Percentiles rank a stretch among this genome's conserved stretches.
Conservation (phyloP, 2,888 invertebrate species). For the Adelognathus sp. region DNA sequence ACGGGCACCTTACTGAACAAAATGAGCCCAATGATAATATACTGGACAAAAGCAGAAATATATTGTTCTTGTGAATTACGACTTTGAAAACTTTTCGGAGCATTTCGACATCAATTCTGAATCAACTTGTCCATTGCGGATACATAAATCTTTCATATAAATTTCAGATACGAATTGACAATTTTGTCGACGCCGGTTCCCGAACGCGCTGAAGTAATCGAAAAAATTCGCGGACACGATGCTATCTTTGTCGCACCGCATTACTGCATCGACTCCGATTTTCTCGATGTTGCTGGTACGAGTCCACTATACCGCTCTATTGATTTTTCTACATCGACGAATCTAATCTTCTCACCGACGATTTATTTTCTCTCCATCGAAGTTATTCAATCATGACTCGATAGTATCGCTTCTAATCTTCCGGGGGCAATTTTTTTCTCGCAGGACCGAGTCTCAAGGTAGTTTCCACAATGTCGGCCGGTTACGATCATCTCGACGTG, state of each 20-base stretch:
- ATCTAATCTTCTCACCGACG: not conserved
- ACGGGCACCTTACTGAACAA: no score
- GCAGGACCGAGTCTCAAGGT: conserved; percentile 88
- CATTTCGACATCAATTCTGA: no score
- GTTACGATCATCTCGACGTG: conserved; percentile 91
- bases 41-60: no score
- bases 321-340: not conserved
- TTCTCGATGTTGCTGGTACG: conserved; percentile 86
- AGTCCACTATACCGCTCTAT: not conserved
- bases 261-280: conserved; percentile 81
- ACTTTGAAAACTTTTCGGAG: no score
- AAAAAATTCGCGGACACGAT: conserved; percentile 72
- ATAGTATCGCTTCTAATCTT: not conserved
- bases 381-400: not conserved
- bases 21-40: no score
- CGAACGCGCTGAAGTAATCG: conserved; percentile 67
- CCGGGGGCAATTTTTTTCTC: conserved; percentile 38
- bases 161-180: conserved; percentile 73
- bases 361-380: not conserved
- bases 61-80: no score
- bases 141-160: not conserved
- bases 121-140: no score
- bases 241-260: conserved; percentile 70
- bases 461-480: conserved; percentile 93
- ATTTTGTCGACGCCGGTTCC: conserved; percentile 64